A percentile compares a stretch with the other conserved stretches of the same genome.
Evolutionary conservation across 2,888 invertebrate genomes (phyloP).

Genomic region (Lithophane semibrunnea): DNA sequence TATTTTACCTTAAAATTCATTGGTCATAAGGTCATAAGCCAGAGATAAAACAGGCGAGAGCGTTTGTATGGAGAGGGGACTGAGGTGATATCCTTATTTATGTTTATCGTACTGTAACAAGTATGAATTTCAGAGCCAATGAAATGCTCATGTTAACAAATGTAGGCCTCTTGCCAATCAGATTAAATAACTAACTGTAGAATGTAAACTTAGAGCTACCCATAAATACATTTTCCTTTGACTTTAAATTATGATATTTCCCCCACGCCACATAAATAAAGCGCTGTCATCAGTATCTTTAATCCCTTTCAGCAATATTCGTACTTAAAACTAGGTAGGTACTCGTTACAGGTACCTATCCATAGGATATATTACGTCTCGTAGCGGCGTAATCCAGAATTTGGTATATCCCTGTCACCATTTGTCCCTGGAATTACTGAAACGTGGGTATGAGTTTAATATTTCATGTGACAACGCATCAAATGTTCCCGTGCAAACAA

Average conservation of each 20-base stretch:
- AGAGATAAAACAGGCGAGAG: too few species aligned
- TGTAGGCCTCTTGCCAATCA: background rate
- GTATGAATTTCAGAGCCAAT: background rate
- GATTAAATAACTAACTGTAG: background rate
- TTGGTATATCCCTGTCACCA: conserved; percentile 31
- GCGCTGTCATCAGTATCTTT: conserved; percentile 13
- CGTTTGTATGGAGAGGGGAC: too few species aligned
- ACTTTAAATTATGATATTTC: too few species aligned
- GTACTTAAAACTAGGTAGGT: conserved; percentile 7
- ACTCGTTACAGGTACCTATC: background rate
- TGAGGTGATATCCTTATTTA: background rate
- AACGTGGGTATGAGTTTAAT: conserved; percentile 50
- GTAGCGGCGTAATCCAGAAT: conserved; percentile 33
- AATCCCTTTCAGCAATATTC: conserved; percentile 24
- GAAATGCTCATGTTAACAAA: too few species aligned
- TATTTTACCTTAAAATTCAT: too few species aligned
- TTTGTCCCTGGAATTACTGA: conserved; percentile 40
- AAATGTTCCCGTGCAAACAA: conserved; percentile 43
- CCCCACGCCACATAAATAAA: background rate
- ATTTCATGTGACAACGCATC: conserved; percentile 56
- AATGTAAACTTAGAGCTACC: too few species aligned
- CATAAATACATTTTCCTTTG: too few species aligned
- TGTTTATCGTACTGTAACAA: background rate
- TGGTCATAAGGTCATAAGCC: too few species aligned
- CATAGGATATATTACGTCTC: conserved; percentile 2